Base-by-base conservation (phyloP, 2,797 vertebrate species). In the Thripadectes ignobilis region DNA sequence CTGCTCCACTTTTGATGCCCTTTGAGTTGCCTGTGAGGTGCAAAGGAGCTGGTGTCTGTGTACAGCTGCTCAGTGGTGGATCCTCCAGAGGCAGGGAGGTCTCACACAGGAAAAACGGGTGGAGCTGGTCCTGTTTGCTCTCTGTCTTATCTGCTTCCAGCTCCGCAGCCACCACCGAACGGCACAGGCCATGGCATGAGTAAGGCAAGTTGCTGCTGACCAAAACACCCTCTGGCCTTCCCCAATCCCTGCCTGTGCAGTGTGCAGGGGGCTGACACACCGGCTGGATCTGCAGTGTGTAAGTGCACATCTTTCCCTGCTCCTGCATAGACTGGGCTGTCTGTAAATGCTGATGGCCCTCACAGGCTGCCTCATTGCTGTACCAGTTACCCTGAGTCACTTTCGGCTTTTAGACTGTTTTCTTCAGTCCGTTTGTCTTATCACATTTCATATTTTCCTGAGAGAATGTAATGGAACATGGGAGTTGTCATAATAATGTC, bases 401-500 rank as follows among this genome's bases (percentile, higher is more conserved):
- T 23, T 61, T 22, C 82, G 75, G 26, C 7, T 22, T 62, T 88
- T 45, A 51, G 39, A 27, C 29, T 26, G 15, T 85, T 73, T 73
- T 59, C 5, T 15, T 66, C 74, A 38, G n/a, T 36, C 73, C 1
- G 1, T 91, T 91, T 89, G 18, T 81, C 79, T 72, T 36, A 55
- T 34, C 36, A 19, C 23, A 30, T 54, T 73, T 86, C 34, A 3
- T 76, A 52, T 84, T 94, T 88, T 92, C 91, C 83, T 71, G 52
- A 82, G 81, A 93, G 81, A 89, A 94, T 85, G 93, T 85, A 95
- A 91, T 87, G 81, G 80, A 95, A 59, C 85, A 71, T 92, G 82
- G 77, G 86, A 92, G 74, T 61, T 89, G 48, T 84, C 88, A 81
- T 77, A 93, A 93, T 66, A 93, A 87, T 76, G 81, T 89, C 65